These are phyloP conservation scores for Andrena marginata DNA, from an alignment of 2,888 invertebrate genomes.

Conservation along the genomic window DNA sequence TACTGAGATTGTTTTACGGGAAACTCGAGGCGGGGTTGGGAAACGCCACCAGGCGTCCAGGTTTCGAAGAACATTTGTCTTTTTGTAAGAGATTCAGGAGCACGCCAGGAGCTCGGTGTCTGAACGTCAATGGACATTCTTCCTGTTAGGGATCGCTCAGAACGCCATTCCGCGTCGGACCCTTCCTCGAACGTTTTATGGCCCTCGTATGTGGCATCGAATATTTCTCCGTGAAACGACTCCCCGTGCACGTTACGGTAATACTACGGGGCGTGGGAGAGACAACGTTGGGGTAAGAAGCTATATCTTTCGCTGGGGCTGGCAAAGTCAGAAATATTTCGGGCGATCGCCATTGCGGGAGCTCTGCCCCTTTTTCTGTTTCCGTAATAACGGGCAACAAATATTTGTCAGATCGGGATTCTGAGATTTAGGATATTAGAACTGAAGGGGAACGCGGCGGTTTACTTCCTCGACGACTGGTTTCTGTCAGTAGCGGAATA, in stretches of 20 bases:
- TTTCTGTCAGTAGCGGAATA: neutral
- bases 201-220: conserved; percentile 74
- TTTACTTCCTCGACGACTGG: too few relatives aligned
- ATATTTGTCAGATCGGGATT: neutral
- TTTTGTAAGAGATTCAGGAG: conserved; percentile 57
- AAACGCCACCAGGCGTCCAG: conserved; percentile 37
- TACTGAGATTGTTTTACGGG: conserved; percentile 12
- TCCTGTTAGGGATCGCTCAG: conserved; percentile 69
- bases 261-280: conserved; percentile 60
- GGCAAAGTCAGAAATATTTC: conserved; percentile 22
- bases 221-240: conserved; percentile 76
- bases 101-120: conserved; percentile 59
- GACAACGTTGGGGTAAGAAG: conserved; percentile 58
- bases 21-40: conserved; percentile 7
- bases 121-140: conserved; percentile 76
- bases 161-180: conserved; percentile 71
- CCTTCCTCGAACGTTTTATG: conserved; percentile 78
- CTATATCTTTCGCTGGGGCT: conserved; percentile 18
- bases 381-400: neutral
- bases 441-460: too few relatives aligned
- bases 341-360: conserved; percentile 20
- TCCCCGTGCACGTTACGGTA: conserved; percentile 71
- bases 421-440: neutral
- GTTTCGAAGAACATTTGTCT: conserved; percentile 68
- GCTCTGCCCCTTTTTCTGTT: neutral